A percentile compares a stretch with the other conserved stretches of the same genome.
These are phyloP conservation scores for Etheostoma nigrum DNA, from an alignment of 2,797 vertebrate species.

Conservation along the genomic window DNA sequence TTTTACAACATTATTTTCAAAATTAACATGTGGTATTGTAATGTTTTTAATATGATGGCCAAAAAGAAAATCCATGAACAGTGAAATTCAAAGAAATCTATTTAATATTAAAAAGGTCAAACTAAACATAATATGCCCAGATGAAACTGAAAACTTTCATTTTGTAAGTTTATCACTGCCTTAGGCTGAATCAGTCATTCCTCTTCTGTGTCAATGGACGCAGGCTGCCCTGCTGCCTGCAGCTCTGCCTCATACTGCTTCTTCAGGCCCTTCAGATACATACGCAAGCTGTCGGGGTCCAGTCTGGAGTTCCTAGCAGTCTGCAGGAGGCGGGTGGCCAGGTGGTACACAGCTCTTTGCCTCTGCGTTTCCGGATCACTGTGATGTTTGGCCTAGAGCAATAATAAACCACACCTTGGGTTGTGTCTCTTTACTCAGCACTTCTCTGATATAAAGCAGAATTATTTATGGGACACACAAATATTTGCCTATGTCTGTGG, in stretches of 20 bases:
- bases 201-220: constrained; percentile 64
- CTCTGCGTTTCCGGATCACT: constrained; percentile 86
- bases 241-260: constrained; percentile 88
- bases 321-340: constrained; percentile 92
- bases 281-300: constrained; percentile 89
- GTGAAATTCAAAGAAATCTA: background rate
- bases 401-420: constrained; percentile 25
- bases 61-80: background rate
- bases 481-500: background rate
- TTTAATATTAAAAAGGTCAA: constrained; percentile 26
- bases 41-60: background rate
- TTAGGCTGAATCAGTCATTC: constrained; percentile 62
- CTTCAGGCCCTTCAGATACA: constrained; percentile 91
- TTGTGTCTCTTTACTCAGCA: constrained; percentile 18
- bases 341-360: constrained; percentile 88
- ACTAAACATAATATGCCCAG: background rate
- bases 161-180: constrained; percentile 18
- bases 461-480: constrained; percentile 16
- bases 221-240: constrained; percentile 59
- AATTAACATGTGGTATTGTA: background rate
- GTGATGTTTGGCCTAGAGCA: constrained; percentile 87
- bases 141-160: background rate
- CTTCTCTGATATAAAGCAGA: constrained; percentile 1
- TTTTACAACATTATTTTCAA: background rate
- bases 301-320: constrained; percentile 92